Conservation (phyloP, 2,888 invertebrate genomes). For the Ophion ventricosus region DNA sequence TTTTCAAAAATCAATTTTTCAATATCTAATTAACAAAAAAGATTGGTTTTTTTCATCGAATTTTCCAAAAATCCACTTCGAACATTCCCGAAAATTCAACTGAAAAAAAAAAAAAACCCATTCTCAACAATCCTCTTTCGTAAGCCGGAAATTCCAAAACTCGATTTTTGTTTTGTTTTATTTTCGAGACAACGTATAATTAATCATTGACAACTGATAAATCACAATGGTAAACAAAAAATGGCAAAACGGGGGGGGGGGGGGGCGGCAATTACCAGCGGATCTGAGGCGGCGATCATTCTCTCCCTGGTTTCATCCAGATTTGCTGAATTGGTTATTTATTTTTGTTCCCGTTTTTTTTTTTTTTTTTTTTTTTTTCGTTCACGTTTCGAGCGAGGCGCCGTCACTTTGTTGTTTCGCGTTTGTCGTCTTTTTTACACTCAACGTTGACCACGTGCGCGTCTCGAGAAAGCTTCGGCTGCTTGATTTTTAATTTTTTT, state of each 20-base stretch:
- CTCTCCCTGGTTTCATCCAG: slow-evolving; percentile 93
- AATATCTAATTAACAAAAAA: too few species aligned
- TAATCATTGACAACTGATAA: neutral
- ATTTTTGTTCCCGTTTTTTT: slow-evolving; percentile 32
- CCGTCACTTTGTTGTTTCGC: slow-evolving; percentile 10
- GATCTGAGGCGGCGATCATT: slow-evolving; percentile 96
- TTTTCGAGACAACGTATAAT: neutral
- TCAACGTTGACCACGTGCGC: neutral
- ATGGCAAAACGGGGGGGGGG: too few species aligned
- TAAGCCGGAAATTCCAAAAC: neutral
- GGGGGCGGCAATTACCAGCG: slow-evolving; percentile 88
- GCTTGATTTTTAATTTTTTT: too few species aligned
- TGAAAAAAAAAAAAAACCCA: too few species aligned
- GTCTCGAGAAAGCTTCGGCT: neutral
- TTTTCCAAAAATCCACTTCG: neutral
- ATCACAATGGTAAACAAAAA: neutral
- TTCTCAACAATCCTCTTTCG: neutral
- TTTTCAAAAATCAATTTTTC: neutral
- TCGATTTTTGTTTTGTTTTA: too few species aligned
- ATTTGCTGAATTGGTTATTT: slow-evolving; percentile 86
- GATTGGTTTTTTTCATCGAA: neutral
- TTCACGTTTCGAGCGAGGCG: slow-evolving; percentile 1
- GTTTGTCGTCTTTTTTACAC: slow-evolving; percentile 15
- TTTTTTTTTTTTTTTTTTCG: too few species aligned
- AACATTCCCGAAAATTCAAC: neutral